phyloP scores from a whole-genome alignment of 2,888 invertebrate genomes.

The Ichneumoninae sp. region DNA sequence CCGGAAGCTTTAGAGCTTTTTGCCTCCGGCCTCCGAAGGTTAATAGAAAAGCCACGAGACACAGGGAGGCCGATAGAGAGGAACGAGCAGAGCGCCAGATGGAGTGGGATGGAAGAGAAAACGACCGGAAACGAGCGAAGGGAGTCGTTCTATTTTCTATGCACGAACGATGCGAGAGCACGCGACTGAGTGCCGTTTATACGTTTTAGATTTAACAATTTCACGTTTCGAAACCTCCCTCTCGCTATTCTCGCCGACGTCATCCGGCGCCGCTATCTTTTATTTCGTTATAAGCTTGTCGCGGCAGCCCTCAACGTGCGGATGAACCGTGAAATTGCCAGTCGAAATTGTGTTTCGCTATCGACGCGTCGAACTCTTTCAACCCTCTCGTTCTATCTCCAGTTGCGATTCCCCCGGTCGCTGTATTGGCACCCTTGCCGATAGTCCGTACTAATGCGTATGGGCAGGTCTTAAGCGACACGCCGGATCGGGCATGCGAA shows the following conservation, averaged over 20 bases:
- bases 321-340: conserved; percentile 65
- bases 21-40: background rate
- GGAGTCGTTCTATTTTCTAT: conserved; percentile 45
- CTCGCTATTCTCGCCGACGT: conserved; percentile 12
- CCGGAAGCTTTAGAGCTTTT: conserved; percentile 7
- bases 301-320: conserved; percentile 18
- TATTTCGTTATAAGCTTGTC: conserved; percentile 61
- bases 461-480: background rate
- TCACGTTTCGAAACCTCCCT: conserved; percentile 30
- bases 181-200: conserved; percentile 21
- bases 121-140: conserved; percentile 34
- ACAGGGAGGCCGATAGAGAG: background rate
- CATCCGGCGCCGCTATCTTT: conserved; percentile 38
- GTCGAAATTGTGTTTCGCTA: conserved; percentile 61
- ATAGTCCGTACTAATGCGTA: background rate
- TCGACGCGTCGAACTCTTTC: conserved; percentile 45
- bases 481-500: background rate
- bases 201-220: conserved; percentile 55
- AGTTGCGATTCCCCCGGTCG: conserved; percentile 1
- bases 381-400: conserved; percentile 40
- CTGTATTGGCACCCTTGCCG: background rate
- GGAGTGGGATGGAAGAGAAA: background rate
- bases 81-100: background rate
- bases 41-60: conserved; percentile 35
- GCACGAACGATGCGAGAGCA: conserved; percentile 32